Base-by-base conservation (phyloP, 2,113 vertebrate genomes). In the Coturnix japonica region DNA sequence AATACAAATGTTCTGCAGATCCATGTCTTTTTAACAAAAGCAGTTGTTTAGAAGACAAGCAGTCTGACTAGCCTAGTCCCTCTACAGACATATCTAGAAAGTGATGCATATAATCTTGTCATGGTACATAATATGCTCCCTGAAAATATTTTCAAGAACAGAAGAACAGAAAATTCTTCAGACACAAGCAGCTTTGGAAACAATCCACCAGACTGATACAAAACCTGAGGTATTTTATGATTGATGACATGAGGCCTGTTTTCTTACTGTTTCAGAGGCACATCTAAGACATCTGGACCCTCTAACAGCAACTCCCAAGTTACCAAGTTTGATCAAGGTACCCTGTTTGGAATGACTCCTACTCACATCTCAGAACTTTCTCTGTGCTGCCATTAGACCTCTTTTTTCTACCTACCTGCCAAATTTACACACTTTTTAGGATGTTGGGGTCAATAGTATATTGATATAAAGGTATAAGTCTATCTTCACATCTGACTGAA, bases 71-170 rank as follows among this genome's bases (percentile, higher is more conserved):
- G 47, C 13, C 8, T 31, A 19, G 21, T 31, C 7, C 5, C 31
- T 89, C 44, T 0, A 0, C 30, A 44, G 13, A 11, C 13, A 28
- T 20, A 43, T 81, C 47, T 44, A 75, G 39, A 43, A 89, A 81
- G 44, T 65, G 35, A 84, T 71, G 15, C 21, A 64, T 23, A 25
- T 49, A 49, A 23, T 49, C 47, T 23, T 91, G 80, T 64, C 72
- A 61, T 64, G 28, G 13, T 86, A 30, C 31, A 49, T 12, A 78
- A 84, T 35, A n/a, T 56, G 35, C 25, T 75, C 41, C 35, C 85
- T 85, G 69, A 95, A 35, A 54, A 49, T 72, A 89, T 88, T 95
- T 95, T 95, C 91, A 75, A 28, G 21, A 84, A 63, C 13, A 49
- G 1, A 6, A 93, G 85, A 90, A 44, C 56, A 73, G 63, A 87